A percentile compares a stretch with the other conserved stretches of the same genome.
These are phyloP conservation scores for Tiliacea aurago DNA, from an alignment of 2,888 invertebrate genomes.

Conservation along the genomic window DNA sequence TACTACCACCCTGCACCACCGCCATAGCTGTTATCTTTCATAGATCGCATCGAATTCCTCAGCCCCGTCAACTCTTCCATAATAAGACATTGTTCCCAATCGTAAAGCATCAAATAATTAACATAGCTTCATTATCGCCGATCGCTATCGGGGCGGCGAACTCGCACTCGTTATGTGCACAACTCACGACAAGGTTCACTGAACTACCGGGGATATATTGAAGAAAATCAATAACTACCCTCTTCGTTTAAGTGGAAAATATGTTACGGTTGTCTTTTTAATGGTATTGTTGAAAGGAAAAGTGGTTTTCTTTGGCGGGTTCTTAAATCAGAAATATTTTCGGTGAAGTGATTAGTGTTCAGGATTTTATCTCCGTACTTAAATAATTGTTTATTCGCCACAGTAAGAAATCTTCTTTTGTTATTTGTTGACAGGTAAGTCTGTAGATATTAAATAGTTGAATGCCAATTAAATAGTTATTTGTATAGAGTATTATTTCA, in stretches of 20 bases:
- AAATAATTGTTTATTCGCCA: not conserved
- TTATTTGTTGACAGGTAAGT: not conserved
- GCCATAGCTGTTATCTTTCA: not conserved
- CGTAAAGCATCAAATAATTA: slow-evolving; percentile 40
- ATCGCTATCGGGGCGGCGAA: slow-evolving; percentile 56
- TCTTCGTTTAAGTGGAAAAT: slow-evolving; percentile 38
- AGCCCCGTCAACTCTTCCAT: slow-evolving; percentile 17
- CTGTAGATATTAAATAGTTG: not conserved
- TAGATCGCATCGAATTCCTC: slow-evolving; percentile 22
- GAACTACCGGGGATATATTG: slow-evolving; percentile 54
- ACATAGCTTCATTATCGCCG: slow-evolving; percentile 58
- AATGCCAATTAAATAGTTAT: not conserved
- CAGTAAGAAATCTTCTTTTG: not conserved
- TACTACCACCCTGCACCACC: too few relatives aligned
- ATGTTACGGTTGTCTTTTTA: slow-evolving; percentile 31
- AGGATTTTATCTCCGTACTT: not conserved
- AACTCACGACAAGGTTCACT: slow-evolving; percentile 65
- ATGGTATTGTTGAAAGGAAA: slow-evolving; percentile 11
- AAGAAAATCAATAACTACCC: slow-evolving; percentile 60
- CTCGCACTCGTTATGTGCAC: slow-evolving; percentile 53
- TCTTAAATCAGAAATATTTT: not conserved
- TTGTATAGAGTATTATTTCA: not conserved
- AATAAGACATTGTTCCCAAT: slow-evolving; percentile 47
- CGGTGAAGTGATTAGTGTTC: not conserved
- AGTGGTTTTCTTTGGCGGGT: slow-evolving; percentile 4